phyloP scores from a whole-genome alignment of 2,888 invertebrate species.

The Sericinus montela region DNA sequence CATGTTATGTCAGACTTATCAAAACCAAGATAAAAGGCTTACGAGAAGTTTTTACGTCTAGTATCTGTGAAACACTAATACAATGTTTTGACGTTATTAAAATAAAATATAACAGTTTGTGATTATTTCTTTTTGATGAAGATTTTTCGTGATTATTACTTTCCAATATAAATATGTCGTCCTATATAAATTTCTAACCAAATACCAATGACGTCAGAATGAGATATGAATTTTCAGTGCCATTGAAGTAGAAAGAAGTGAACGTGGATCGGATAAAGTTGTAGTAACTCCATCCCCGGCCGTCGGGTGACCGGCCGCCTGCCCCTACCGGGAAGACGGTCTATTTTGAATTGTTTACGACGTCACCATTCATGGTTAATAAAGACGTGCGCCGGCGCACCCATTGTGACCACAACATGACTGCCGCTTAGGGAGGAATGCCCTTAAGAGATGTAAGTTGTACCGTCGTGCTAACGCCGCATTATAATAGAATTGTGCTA shows the following conservation, averaged over 20 bases:
- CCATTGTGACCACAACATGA: slow-evolving; percentile 46
- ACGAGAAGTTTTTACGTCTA: no score
- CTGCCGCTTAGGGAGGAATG: slow-evolving; percentile 48
- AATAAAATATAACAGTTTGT: not conserved
- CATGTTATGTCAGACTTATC: no score
- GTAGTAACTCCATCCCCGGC: slow-evolving; percentile 22
- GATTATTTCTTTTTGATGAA: not conserved
- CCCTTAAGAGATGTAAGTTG: slow-evolving; percentile 29
- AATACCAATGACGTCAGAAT: not conserved
- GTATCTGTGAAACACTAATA: no score
- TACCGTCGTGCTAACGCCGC: not conserved
- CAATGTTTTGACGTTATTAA: no score
- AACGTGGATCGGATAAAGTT: slow-evolving; percentile 17
- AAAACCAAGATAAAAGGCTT: no score
- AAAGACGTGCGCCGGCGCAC: slow-evolving; percentile 43
- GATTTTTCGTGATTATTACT: not conserved
- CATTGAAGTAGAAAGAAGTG: slow-evolving; percentile 11
- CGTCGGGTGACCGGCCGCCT: not conserved
- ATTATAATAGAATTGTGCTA: slow-evolving; percentile 14
- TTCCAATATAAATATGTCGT: not conserved
- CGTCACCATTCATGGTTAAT: slow-evolving; percentile 57
- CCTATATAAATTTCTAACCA: not conserved
- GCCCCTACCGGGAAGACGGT: slow-evolving; percentile 34
- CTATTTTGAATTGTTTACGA: slow-evolving; percentile 65
- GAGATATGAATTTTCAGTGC: not conserved